Conservation (phyloP, 35 echinoderm and acorn worm genomes). For the Ophiothrix spiculata region DNA sequence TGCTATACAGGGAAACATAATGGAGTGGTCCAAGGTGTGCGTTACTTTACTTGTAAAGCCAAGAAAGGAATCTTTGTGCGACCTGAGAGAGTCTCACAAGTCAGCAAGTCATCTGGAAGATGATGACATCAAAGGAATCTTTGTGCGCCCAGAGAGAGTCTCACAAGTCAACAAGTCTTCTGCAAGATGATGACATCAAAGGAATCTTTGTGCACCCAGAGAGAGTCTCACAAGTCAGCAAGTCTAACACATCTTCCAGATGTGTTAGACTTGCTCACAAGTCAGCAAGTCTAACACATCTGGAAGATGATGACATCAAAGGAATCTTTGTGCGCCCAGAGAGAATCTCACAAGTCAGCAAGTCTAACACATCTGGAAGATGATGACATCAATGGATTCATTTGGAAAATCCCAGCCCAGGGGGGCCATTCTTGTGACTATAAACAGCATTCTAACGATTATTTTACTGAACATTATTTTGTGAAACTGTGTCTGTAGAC, state of each 20-base stretch:
- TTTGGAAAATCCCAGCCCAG: too few relatives aligned
- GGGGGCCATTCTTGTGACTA: too few relatives aligned
- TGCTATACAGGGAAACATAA: constrained; percentile 52
- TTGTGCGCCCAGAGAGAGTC: too few relatives aligned
- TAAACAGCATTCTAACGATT: too few relatives aligned
- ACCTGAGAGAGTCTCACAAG: constrained; percentile 11
- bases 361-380: neutral
- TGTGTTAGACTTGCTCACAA: too few relatives aligned
- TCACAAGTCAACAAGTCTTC: neutral
- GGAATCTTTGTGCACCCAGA: constrained; percentile 35
- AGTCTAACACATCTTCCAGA: neutral
- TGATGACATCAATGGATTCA: too few relatives aligned
- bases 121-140: too few relatives aligned
- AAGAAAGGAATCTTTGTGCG: constrained; percentile 43
- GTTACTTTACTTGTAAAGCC: constrained; percentile 35
- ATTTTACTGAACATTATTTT: too few relatives aligned
- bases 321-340: constrained; percentile 33
- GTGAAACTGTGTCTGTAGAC: too few relatives aligned
- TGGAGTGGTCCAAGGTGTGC: constrained; percentile 38
- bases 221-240: neutral
- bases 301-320: too few relatives aligned
- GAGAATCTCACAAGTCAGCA: neutral
- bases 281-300: neutral
- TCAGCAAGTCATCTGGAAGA: neutral
- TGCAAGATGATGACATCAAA: too few relatives aligned